Evolutionary conservation across 2,113 vertebrate genomes (phyloP).

Genomic region (Megaceryle torquata): DNA sequence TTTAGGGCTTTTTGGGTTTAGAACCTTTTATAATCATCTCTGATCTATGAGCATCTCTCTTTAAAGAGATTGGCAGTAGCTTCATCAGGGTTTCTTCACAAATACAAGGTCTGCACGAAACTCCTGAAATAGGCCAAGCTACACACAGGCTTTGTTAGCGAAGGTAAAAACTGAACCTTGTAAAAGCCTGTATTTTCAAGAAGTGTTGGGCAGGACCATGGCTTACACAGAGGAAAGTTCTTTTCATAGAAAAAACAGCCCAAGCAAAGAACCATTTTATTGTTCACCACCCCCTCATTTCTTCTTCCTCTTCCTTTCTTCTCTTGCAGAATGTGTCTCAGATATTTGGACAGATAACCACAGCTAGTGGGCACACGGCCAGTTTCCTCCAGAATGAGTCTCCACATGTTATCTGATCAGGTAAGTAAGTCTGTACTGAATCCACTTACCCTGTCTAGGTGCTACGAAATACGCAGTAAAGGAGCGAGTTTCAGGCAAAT

Average conservation of each 20-base stretch:
- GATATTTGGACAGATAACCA: slow-evolving; percentile 2
- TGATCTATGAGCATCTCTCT: not conserved
- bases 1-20: not conserved
- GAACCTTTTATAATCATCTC: not conserved
- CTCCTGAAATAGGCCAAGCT: not conserved
- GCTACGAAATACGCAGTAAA: not conserved
- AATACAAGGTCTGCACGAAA: not conserved
- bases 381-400: not conserved
- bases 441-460: not conserved
- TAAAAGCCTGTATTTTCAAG: not conserved
- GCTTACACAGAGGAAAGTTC: not conserved
- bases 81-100: not conserved
- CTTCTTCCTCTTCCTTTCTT: not conserved
- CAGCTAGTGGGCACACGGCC: not conserved
- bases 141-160: not conserved
- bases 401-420: not conserved
- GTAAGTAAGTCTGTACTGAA: not conserved
- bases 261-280: not conserved
- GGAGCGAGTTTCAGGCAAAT: not conserved
- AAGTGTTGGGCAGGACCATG: not conserved
- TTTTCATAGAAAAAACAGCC: not conserved
- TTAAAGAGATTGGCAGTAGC: not conserved
- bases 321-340: slow-evolving; percentile 3
- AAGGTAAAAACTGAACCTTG: not conserved
- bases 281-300: not conserved